Evolutionary conservation across 1,140 invertebrate species (phyloP).

Genomic region (Caenorhabditis tropicalis): DNA sequence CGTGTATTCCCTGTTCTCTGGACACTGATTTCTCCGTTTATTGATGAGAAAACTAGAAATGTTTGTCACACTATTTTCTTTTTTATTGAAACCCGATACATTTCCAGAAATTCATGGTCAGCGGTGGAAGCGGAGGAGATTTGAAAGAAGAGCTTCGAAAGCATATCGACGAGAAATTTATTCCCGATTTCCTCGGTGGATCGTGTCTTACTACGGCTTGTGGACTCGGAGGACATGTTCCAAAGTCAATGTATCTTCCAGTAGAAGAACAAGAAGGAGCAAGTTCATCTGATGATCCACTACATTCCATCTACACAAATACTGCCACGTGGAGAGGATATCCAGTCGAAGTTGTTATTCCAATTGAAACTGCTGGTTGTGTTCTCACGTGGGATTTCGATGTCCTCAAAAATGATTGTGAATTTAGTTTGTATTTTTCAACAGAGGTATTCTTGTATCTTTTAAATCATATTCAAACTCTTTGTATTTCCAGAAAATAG

Average conservation of each 20-base stretch:
- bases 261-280: slow-evolving; percentile 78
- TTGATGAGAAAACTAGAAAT: slow-evolving; percentile 90
- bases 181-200: slow-evolving; percentile 85
- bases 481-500: slow-evolving; percentile 59
- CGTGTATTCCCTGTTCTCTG: slow-evolving; percentile 94
- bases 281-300: slow-evolving; percentile 73
- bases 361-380: slow-evolving; percentile 83
- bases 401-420: slow-evolving; percentile 86
- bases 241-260: slow-evolving; percentile 85
- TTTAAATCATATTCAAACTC: neutral
- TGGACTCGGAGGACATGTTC: slow-evolving; percentile 85
- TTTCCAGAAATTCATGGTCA: slow-evolving; percentile 78
- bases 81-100: neutral
- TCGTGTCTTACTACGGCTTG: slow-evolving; percentile 73
- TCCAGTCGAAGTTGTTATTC: slow-evolving; percentile 76
- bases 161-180: slow-evolving; percentile 84
- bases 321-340: slow-evolving; percentile 62
- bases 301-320: slow-evolving; percentile 65
- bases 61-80: neutral
- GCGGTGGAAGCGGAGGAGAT: slow-evolving; percentile 65
- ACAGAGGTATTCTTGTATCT: slow-evolving; percentile 72
- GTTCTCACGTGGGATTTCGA: slow-evolving; percentile 97
- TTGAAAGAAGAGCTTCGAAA: slow-evolving; percentile 77
- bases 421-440: slow-evolving; percentile 84
- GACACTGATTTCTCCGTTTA: slow-evolving; percentile 95